Conservation (phyloP, 1,140 invertebrate genomes). For the Cylas formicarius region DNA sequence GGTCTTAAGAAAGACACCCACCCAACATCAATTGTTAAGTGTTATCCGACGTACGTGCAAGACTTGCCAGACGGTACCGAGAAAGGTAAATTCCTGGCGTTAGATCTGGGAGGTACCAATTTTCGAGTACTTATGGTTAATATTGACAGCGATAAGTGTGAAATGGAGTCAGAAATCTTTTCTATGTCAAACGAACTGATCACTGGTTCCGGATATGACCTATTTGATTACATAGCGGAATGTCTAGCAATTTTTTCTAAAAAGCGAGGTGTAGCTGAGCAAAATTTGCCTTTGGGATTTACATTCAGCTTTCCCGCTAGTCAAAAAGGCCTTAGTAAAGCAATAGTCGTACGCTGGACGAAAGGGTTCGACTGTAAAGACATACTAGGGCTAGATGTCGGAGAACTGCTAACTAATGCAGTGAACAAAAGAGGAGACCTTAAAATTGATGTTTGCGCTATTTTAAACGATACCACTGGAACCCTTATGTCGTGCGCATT, state of each 20-base stretch:
- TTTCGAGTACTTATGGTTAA: conserved; percentile 93
- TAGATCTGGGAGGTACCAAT: conserved; percentile 99
- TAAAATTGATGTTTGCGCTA: conserved; percentile 81
- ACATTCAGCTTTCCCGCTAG: conserved; percentile 97
- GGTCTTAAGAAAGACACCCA: conserved; percentile 79
- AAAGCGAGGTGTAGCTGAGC: conserved; percentile 60
- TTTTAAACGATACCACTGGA: conserved; percentile 98
- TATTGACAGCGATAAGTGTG: conserved; percentile 69
- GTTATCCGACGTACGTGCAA: conserved; percentile 82
- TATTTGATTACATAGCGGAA: conserved; percentile 98
- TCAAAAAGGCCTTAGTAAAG: conserved; percentile 86
- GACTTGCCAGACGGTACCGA: conserved; percentile 95
- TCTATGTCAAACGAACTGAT: conserved; percentile 91
- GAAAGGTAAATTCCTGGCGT: conserved; percentile 88
- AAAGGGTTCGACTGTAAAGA: conserved; percentile 89
- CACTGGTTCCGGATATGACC: conserved; percentile 68
- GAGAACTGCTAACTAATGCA: conserved; percentile 70
- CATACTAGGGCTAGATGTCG: conserved; percentile 82
- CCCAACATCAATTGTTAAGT: conserved; percentile 72
- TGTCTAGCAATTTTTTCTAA: conserved; percentile 91
- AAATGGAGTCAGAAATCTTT: conserved; percentile 95
- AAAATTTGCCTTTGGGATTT: conserved; percentile 88
- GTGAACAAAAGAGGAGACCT: conserved; percentile 59
- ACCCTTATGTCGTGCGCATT: conserved; percentile 98
- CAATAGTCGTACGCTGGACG: conserved; percentile 87